Base-by-base conservation (phyloP, 2,888 invertebrate species). In the Oscheius sp. region DNA sequence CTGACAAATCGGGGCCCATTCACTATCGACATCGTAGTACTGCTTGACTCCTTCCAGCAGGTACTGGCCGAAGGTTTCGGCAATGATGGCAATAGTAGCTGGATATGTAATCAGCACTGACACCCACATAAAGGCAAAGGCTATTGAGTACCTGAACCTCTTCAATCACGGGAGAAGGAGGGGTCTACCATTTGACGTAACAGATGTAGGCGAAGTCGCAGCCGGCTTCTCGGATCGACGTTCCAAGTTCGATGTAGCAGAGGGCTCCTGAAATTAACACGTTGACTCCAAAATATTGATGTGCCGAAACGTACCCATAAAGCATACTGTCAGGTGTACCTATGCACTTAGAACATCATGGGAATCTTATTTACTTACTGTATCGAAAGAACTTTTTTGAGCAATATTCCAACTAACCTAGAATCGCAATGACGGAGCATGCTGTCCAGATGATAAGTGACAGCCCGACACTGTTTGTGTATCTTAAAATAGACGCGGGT, bases 361-460 rank as follows among this genome's bases (percentile, higher is more conserved):
- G 21, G 21, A 21, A 21, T 21, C 21, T 21, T 21, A 21, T 21
- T 21, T 21, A 21, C 21, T 21, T 21, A 21, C 21, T 21, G 21
- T 21, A 21, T 21, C 21, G 21, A 21, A 21, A 21, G 21, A 21
- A 21, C 21, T 21, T 21, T 21, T 21, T 21, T 21, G 21, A 21
- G 21, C 21, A 21, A 21, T 21, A 57, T 35, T 29, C 5, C 2
- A 21, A 75, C 75, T 74, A 60, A 82, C 87, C 88, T 51, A 88
- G 76, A 48, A 88, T 84, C 29, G 88, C 88, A 70, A 88, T 88
- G 21, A 96, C 90, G 35, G 98, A 98, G 50, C 96, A 95, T 65
- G 93, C 92, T 0, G 94, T 92, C 98, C 98, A 98, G 11, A 99
- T 95, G 55, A 98, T 90, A 5, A 99, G 91, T 75, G 96, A 94